Percentiles rank a stretch among this genome's conserved stretches.
Evolutionary conservation across 2,797 vertebrate genomes (phyloP).

Genomic region (Sandelia bainsii): DNA sequence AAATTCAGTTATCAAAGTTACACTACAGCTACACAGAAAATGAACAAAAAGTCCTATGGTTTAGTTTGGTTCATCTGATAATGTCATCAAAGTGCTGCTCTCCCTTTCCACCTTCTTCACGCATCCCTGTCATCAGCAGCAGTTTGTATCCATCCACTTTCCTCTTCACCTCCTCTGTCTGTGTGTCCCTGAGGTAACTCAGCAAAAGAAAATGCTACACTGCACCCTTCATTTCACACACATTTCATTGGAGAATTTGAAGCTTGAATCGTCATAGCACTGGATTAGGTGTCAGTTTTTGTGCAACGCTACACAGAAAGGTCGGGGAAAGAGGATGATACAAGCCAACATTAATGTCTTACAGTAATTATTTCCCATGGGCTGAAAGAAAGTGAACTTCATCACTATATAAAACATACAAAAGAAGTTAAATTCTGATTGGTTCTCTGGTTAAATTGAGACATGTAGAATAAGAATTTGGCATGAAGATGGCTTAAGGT

Average conservation of each 20-base stretch:
- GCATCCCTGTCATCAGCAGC: constrained; percentile 60
- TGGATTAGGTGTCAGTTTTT: constrained; percentile 20
- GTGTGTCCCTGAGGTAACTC: constrained; percentile 43
- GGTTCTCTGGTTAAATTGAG: constrained; percentile 46
- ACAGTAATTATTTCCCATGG: constrained; percentile 3
- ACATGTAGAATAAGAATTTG: constrained; percentile 37
- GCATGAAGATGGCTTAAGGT: constrained; percentile 71
- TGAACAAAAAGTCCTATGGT: constrained; percentile 36
- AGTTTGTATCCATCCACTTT: constrained; percentile 72
- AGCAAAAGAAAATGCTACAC: constrained; percentile 25
- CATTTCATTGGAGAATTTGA: neutral
- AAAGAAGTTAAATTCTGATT: constrained; percentile 52
- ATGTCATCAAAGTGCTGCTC: constrained; percentile 83
- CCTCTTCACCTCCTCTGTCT: constrained; percentile 51
- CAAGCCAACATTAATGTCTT: constrained; percentile 43
- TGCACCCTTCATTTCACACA: neutral
- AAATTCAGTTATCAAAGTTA: too few relatives aligned
- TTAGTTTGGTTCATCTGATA: constrained; percentile 56
- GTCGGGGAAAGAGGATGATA: constrained; percentile 72
- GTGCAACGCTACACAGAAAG: constrained; percentile 58
- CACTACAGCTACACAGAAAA: too few relatives aligned
- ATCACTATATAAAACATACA: constrained; percentile 23
- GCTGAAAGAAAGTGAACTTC: constrained; percentile 58
- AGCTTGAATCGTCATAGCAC: neutral
- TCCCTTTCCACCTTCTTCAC: constrained; percentile 56